Evolutionary conservation across 2,113 vertebrate genomes (phyloP).

Genomic region (Rhizomys pruinosus): DNA sequence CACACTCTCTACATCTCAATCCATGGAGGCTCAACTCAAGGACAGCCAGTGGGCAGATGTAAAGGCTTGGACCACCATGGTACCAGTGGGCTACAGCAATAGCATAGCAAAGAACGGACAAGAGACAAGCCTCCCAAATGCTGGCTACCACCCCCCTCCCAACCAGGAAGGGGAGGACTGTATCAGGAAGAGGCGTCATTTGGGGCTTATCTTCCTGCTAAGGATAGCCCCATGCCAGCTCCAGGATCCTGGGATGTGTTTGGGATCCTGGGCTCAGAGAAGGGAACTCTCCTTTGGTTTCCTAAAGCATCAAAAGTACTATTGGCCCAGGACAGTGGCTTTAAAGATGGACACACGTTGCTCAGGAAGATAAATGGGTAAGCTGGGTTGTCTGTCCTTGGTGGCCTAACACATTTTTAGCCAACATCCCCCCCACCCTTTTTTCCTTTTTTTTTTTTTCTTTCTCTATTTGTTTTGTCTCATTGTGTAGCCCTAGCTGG

Average conservation of each 20-base stretch:
- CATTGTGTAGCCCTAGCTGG: not conserved
- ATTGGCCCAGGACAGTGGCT: not conserved
- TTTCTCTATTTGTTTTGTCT: not conserved
- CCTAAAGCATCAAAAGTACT: conserved; percentile 9
- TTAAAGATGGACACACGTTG: not conserved
- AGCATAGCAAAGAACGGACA: not conserved
- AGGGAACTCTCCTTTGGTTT: not conserved
- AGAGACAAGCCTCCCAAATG: not conserved
- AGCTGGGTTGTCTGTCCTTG: not conserved
- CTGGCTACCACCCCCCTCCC: not conserved
- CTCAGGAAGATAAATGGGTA: not conserved
- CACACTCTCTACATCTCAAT: not conserved
- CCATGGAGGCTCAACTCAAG: conserved; percentile 51
- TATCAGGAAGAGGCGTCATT: not conserved
- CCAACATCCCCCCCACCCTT: not conserved
- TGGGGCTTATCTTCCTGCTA: not conserved
- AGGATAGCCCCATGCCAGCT: not conserved
- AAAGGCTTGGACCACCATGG: not conserved
- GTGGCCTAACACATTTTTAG: not conserved
- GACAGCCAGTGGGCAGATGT: conserved; percentile 15
- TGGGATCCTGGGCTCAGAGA: not conserved
- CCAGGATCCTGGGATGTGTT: not conserved
- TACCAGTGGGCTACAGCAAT: not conserved
- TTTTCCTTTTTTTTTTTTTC: not conserved
- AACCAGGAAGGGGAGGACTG: not conserved